These are phyloP conservation scores for Epicauta chinensis DNA, from an alignment of 1,140 invertebrate genomes.

Conservation along the genomic window DNA sequence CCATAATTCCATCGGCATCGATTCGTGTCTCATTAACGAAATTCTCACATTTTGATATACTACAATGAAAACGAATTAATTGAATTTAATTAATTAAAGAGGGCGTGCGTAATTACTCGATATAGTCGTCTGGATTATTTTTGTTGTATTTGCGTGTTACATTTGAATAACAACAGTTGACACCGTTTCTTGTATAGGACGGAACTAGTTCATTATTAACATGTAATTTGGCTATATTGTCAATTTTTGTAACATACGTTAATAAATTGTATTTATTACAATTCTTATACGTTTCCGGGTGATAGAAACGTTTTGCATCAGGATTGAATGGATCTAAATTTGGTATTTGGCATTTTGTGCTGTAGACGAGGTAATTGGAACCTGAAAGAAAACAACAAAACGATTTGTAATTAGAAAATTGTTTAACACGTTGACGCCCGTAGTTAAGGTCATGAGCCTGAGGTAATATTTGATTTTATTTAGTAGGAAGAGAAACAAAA, in stretches of 20 bases:
- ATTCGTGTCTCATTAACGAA: slow-evolving; percentile 41
- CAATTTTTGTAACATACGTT: slow-evolving; percentile 31
- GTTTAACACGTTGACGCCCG: too few species aligned
- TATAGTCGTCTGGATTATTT: slow-evolving; percentile 23
- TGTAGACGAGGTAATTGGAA: slow-evolving; percentile 47
- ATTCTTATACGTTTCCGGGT: slow-evolving; percentile 49
- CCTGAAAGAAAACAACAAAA: too few species aligned
- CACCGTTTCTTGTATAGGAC: slow-evolving; percentile 23
- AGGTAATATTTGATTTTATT: too few species aligned
- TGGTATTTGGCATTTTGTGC: slow-evolving; percentile 60
- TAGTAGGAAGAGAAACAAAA: too few species aligned
- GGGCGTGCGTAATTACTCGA: slow-evolving; percentile 23
- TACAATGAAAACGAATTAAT: slow-evolving; percentile 34
- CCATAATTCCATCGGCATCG: slow-evolving; percentile 42
- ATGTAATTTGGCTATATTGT: slow-evolving; percentile 29
- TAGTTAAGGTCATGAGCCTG: too few species aligned
- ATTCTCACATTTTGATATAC: slow-evolving; percentile 41
- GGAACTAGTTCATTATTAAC: slow-evolving; percentile 24
- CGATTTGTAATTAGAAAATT: too few species aligned
- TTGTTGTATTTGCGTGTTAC: slow-evolving; percentile 11
- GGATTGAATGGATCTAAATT: slow-evolving; percentile 60
- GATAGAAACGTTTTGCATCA: slow-evolving; percentile 55
- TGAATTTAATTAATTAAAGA: not conserved
- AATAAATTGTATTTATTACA: slow-evolving; percentile 45
- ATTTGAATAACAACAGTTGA: slow-evolving; percentile 29